Evolutionary conservation across 2,113 vertebrate species (phyloP).

Genomic region (Microcebus ravelobensis): DNA sequence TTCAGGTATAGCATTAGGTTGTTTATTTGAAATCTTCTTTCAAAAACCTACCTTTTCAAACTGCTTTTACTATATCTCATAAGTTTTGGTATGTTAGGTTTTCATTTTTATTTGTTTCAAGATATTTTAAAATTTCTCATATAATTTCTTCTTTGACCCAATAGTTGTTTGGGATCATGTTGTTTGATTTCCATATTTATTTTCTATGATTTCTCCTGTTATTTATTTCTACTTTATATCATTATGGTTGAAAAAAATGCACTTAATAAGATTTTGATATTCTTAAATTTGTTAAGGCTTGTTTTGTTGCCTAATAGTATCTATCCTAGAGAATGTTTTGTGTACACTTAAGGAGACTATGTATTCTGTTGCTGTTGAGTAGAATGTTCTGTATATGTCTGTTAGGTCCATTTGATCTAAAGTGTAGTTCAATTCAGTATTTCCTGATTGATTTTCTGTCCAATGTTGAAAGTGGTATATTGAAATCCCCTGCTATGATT

Average conservation of each 20-base stretch:
- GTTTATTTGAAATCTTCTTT: background rate
- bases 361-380: background rate
- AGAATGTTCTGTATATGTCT: background rate
- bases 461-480: background rate
- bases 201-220: background rate
- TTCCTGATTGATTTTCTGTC: background rate
- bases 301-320: background rate
- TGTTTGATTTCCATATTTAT: background rate
- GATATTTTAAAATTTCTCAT: background rate
- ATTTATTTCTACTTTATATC: background rate
- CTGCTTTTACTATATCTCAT: background rate
- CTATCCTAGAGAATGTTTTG: background rate
- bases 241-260: background rate
- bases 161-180: background rate
- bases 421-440: background rate
- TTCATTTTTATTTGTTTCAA: background rate
- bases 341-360: background rate
- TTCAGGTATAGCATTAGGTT: background rate
- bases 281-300: background rate
- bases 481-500: background rate
- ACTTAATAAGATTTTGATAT: background rate
- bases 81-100: background rate
- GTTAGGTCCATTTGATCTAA: background rate
- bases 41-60: background rate
- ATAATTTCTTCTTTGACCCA: background rate